These are phyloP conservation scores for Zelleria hepariella DNA, from an alignment of 2,888 invertebrate species.

Conservation along the genomic window DNA sequence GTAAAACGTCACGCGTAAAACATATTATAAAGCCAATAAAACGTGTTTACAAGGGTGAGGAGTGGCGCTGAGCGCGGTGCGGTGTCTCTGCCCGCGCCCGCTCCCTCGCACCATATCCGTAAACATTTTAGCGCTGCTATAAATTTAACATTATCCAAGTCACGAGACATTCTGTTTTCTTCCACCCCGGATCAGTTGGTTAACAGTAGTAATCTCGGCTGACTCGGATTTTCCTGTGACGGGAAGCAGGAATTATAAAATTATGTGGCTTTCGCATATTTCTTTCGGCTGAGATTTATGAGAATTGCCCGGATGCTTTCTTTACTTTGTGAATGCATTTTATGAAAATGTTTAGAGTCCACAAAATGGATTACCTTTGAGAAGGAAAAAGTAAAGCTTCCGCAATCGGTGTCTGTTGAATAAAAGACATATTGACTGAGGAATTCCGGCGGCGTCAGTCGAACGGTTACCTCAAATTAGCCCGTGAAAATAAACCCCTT, in stretches of 20 bases:
- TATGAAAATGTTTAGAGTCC: neutral
- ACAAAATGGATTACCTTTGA: neutral
- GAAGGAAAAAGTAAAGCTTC: neutral
- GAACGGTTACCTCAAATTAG: slow-evolving; percentile 49
- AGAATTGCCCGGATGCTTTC: slow-evolving; percentile 1
- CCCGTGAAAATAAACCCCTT: slow-evolving; percentile 41
- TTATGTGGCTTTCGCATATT: slow-evolving; percentile 47
- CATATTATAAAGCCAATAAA: slow-evolving; percentile 73
- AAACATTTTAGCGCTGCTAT: slow-evolving; percentile 71
- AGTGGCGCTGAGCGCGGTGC: slow-evolving; percentile 16
- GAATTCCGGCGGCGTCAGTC: slow-evolving; percentile 29
- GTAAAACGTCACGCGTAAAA: slow-evolving; percentile 73
- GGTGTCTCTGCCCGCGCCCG: slow-evolving; percentile 24
- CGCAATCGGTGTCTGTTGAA: slow-evolving; percentile 13
- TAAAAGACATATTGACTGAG: slow-evolving; percentile 25
- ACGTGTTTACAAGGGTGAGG: slow-evolving; percentile 72
- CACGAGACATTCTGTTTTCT: slow-evolving; percentile 67
- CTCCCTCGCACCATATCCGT: slow-evolving; percentile 61
- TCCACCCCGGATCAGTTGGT: slow-evolving; percentile 66
- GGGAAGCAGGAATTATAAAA: slow-evolving; percentile 56
- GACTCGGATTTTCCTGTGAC: slow-evolving; percentile 55
- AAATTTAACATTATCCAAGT: slow-evolving; percentile 70
- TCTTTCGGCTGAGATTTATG: slow-evolving; percentile 34
- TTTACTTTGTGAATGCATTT: slow-evolving; percentile 1
- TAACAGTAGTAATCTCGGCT: slow-evolving; percentile 65